Percentiles rank a stretch among this genome's conserved stretches.
phyloP scores from a whole-genome alignment of 2,797 vertebrate species.

The Clamator glandarius region DNA sequence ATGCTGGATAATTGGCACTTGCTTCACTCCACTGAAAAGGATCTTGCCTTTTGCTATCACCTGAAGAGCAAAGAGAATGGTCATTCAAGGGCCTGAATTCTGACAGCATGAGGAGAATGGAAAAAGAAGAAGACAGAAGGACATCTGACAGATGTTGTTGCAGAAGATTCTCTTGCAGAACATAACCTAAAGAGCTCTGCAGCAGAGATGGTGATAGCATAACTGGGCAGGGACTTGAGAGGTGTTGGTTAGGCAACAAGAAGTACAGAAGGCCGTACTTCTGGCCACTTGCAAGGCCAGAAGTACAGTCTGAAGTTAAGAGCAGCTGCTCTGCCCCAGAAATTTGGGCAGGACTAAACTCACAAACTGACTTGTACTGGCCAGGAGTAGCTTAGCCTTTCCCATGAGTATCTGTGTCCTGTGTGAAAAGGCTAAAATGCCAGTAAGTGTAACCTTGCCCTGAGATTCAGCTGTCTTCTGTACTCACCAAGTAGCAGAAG shows the following conservation, averaged over 20 bases:
- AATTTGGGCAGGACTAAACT: not conserved
- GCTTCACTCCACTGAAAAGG: slow-evolving; percentile 47
- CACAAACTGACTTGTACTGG: not conserved
- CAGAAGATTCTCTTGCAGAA: not conserved
- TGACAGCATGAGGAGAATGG: not conserved
- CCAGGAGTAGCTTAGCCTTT: not conserved
- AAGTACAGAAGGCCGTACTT: not conserved
- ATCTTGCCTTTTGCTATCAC: slow-evolving; percentile 58
- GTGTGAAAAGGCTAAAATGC: not conserved
- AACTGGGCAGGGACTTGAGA: not conserved
- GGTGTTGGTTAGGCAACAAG: not conserved
- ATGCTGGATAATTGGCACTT: slow-evolving; percentile 5
- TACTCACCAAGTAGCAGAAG: slow-evolving; percentile 74
- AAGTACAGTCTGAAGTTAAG: not conserved
- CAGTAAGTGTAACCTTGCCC: not conserved
- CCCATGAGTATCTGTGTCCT: not conserved
- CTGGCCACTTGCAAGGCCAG: not conserved
- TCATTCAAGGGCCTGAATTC: not conserved
- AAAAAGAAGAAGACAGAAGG: not conserved
- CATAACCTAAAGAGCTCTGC: not conserved
- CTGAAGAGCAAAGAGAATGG: slow-evolving; percentile 27
- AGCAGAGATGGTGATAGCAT: not conserved
- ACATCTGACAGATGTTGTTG: not conserved
- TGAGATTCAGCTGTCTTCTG: not conserved
- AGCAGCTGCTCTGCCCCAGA: not conserved